A percentile compares a stretch with the other conserved stretches of the same genome.
These are phyloP conservation scores for Eurystomus glaucurus DNA, from an alignment of 2,797 vertebrate species.

Conservation along the genomic window DNA sequence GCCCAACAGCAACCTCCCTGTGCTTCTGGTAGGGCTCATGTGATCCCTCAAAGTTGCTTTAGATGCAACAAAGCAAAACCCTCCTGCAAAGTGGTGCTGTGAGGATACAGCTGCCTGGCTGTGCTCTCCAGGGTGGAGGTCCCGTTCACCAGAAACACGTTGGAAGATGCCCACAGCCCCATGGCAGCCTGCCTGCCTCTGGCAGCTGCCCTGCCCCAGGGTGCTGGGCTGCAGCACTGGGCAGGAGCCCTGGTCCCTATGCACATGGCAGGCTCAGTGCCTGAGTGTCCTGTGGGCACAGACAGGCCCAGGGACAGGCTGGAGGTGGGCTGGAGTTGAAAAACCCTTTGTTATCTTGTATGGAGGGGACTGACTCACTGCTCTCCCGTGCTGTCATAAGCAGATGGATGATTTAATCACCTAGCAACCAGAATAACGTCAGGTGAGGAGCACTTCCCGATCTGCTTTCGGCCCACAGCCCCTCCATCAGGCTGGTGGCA, in stretches of 20 bases:
- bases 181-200: neutral
- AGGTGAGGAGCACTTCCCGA: constrained; percentile 22
- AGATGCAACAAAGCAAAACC: neutral
- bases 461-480: neutral
- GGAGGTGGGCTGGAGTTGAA: constrained; percentile 22
- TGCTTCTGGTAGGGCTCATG: neutral
- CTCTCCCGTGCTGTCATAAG: constrained; percentile 55
- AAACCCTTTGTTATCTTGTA: constrained; percentile 6
- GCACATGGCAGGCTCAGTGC: rapidly evolving
- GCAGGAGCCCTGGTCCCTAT: neutral
- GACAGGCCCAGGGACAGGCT: rapidly evolving
- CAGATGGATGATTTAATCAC: constrained; percentile 77
- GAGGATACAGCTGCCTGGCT: neutral
- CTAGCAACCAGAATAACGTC: constrained; percentile 69
- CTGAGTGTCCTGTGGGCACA: rapidly evolving
- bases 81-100: rapidly evolving
- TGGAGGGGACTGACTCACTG: constrained; percentile 60
- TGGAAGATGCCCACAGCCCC: neutral
- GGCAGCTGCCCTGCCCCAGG: neutral
- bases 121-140: neutral
- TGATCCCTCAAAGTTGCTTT: neutral
- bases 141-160: rapidly evolving
- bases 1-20: neutral
- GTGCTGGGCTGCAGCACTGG: neutral
- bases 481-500: neutral